Base-by-base conservation (phyloP, 2,113 vertebrate genomes). In the Mesembrinibis cayennensis region DNA sequence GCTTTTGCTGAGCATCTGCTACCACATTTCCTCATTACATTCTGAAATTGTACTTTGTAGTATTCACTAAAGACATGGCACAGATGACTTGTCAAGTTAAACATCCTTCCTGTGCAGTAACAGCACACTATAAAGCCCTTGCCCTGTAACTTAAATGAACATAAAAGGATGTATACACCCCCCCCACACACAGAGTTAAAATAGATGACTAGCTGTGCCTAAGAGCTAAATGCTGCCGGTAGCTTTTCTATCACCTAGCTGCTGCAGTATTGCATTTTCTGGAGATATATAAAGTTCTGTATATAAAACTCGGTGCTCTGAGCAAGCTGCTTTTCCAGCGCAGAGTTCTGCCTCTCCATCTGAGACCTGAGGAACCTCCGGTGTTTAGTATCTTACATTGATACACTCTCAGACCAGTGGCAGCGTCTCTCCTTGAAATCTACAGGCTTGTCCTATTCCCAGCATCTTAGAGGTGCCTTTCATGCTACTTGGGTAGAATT, bases 41-140 rank as follows among this genome's bases (percentile, higher is more conserved):
- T 93, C 89, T 86, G 93, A 93, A 95, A 94, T 29, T 67, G 78
- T 92, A 66, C 89, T 93, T 97, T 89, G 84, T 90, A 94, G 85
- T 92, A 85, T 87, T 97, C 95, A 81, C 67, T 96, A 34, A 95
- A 93, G 71, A 93, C 84, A 85, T 0, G 9, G 93, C 87, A 96
- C 94, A 96, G 80, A 94, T 88, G 91, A 96, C 91, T 94, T 80
- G 81, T 88, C 78, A 96, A 96, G 84, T 95, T 97, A 96, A 97
- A 96, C 81, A 91, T 93, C 90, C 89, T 95, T 96, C 95, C 87
- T 66, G 55, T 62, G 85, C 95, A 90, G 53, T 81, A 93, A 87
- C 73, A 94, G 96, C 84, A 82, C 40, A 40, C 62, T 87, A 76
- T 62, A 91, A 87, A 93, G 65, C 36, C 58, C 53, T 74, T 92